Percentiles rank a stretch among this genome's conserved stretches.
Conservation (phyloP, 2,888 invertebrate genomes). For the Leptinotarsa haldemani region DNA sequence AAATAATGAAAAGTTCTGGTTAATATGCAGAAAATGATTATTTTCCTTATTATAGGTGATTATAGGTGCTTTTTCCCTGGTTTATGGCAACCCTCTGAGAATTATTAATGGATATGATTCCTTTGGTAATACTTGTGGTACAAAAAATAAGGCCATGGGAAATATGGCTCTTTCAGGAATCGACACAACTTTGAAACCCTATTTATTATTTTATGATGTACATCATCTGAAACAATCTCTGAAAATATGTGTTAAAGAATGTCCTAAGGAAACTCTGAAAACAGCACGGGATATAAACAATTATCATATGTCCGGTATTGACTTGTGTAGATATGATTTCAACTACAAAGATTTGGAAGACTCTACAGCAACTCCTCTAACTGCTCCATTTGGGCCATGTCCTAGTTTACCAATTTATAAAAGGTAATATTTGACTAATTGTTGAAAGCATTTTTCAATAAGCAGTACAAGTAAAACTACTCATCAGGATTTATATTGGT, state of each 20-base stretch:
- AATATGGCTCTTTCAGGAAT: conserved; percentile 82
- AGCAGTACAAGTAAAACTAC: too few species aligned
- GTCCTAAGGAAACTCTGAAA: conserved; percentile 78
- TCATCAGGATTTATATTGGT: too few species aligned
- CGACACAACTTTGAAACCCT: conserved; percentile 81
- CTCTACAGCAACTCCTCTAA: conserved; percentile 55
- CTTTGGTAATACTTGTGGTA: conserved; percentile 94
- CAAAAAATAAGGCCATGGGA: conserved; percentile 79
- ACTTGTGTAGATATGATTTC: conserved; percentile 81
- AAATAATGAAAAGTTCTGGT: conserved; percentile 50
- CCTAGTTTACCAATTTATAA: conserved; percentile 83
- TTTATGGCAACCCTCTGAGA: conserved; percentile 87
- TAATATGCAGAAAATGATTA: background rate
- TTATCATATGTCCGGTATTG: conserved; percentile 81
- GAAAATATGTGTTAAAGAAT: conserved; percentile 90
- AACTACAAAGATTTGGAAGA: conserved; percentile 68
- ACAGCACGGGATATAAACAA: conserved; percentile 76
- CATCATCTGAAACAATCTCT: conserved; percentile 80
- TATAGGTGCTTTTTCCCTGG: conserved; percentile 87
- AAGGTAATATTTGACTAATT: conserved; percentile 66
- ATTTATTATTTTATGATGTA: conserved; percentile 87
- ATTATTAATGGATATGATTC: conserved; percentile 93
- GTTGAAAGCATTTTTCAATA: background rate
- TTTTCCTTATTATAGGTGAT: conserved; percentile 72
- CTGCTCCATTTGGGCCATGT: conserved; percentile 77